Base-by-base conservation (phyloP, 1,140 invertebrate genomes). In the Odontomachus brunneus region DNA sequence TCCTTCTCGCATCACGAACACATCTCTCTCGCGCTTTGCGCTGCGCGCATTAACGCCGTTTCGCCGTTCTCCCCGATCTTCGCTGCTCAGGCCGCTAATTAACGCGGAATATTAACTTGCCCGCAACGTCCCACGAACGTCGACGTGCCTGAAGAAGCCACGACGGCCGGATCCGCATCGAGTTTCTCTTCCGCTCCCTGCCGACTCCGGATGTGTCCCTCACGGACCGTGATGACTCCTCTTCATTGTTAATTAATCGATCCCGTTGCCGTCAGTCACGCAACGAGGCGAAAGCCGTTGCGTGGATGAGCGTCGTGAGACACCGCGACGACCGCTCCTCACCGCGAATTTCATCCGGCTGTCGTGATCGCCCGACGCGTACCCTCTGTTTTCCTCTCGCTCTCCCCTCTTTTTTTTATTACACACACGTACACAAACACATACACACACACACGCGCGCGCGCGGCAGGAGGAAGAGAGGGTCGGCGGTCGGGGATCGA, bases 41-140 rank as follows among this genome's bases (percentile, higher is more conserved):
- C 26, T n/a, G 22, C 26, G 33, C 51, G 17, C 33, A 59, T 59
- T 80, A 80, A 57, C 53, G 33, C 17, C 19, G 48, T 11, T 29
- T 15, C 73, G 19, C 29, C 22, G 74, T 67, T 33, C 19, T n/a
- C 49, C 22, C 3, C 12, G 62, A 55, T 48, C 14, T 44, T 44
- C 55, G 49, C 9, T 44, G 3, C 3, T 44, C 38, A 11, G 9
- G 38, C 38, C 38, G 38, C 55, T 88, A 89, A 89, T 89, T 89
- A 84, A 72, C 81, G 73, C 75, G 29, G 67, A 67, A 85, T 83
- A 87, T 87, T 87, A 85, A 89, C 81, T 74, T 60, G 65, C 24
- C n/a, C n/a, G 33, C 24, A 22, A 55, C 15, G 17, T 44, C 38
- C 33, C 19, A n/a, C n/a, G 57, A 65, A 22, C 44, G 49, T 44